Base-by-base conservation (phyloP, 2,888 invertebrate genomes). In the Meliscaeva auricollis region DNA sequence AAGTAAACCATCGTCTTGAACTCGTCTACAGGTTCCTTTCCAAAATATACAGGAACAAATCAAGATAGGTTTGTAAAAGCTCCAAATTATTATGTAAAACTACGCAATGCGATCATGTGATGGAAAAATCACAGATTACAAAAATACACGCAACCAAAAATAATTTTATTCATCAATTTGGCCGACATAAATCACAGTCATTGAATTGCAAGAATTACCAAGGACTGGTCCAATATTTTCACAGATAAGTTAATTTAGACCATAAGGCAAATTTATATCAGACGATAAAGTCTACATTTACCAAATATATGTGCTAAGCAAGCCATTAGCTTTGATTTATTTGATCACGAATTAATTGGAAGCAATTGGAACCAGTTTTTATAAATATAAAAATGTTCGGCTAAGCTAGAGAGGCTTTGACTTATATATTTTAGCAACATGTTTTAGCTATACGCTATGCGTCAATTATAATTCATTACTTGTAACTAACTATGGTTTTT, bases 301-400 rank as follows among this genome's bases (percentile, higher is more conserved):
- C 46, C 46, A 17, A 62, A 62, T 15, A 38, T 15, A 15, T 44
- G 62, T 44, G 62, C 44, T 64, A 64, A 32, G n/a, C 46, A 46
- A 2, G 44, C 46, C 46, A 64, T 46, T 32, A 32, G 17, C 6
- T 46, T 64, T 64, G 62, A 64, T 64, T 64, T 64, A 64, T 64
- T 9, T 64, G 46, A 46, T 64, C 64, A 32, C 64, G 64, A 46
- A 44, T 64, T 64, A 64, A 64, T 46, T 64, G 26, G 44, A 46
- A 46, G 6, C 62, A 9, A 54, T n/a, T 22, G n/a, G 22, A 26
- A 60, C 60, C 26, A 60, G 60, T 60, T 60, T 60, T 15, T n/a
- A 60, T 56, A 13, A 54, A 32, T 30, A 54, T 3, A 26, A 26
- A 26, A 26, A 26, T 3, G 26, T 26, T 58, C 13, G 11, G 38